Base-by-base conservation (phyloP, 2,888 invertebrate genomes). In the Andricus curvator region DNA sequence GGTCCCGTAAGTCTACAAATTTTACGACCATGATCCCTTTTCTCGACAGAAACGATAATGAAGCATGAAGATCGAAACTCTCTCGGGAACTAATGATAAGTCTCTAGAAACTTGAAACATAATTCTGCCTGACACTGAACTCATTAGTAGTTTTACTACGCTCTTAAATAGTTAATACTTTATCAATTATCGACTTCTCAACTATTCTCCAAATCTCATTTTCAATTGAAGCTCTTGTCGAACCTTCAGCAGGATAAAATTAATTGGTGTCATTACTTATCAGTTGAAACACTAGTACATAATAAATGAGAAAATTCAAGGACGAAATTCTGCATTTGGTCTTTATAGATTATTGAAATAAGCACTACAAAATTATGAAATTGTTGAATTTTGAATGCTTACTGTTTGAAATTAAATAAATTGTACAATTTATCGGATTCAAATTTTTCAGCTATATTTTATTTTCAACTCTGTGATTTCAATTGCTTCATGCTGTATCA, bases 1-100 rank as follows among this genome's bases (percentile, higher is more conserved):
- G 11, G 37, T 51, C 17, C 33, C 33, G 33, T 17, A 56, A 56
- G 33, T 74, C 29, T 20, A 74, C 33, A 74, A 74, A 74, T 56
- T 74, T 56, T 74, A 70, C 25, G 70, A 70, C 29, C 29, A 70
- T n/a, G 25, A 48, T 48, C 48, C 17, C 29, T 33, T 56, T 74
- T 56, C 22, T 20, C 20, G 51, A 8, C n/a, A 33, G 29, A 74
- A 56, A 33, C 51, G 74, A 56, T 74, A 74, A 74, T 74, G 51
- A 74, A 74, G 74, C 74, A 74, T 48, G 33, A 74, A 25, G 51
- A 51, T 56, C 51, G 51, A 74, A 74, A 74, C 74, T 74, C 74
- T 56, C 74, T n/a, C 20, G 51, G 74, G 74, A 74, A 56, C 74
- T 56, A 74, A 74, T 74, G 70, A 70, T 70, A 70, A 70, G 48